Percentiles rank a stretch among this genome's conserved stretches.
Evolutionary conservation across 2,888 invertebrate species (phyloP).

Genomic region (Apotomis capreana): DNA sequence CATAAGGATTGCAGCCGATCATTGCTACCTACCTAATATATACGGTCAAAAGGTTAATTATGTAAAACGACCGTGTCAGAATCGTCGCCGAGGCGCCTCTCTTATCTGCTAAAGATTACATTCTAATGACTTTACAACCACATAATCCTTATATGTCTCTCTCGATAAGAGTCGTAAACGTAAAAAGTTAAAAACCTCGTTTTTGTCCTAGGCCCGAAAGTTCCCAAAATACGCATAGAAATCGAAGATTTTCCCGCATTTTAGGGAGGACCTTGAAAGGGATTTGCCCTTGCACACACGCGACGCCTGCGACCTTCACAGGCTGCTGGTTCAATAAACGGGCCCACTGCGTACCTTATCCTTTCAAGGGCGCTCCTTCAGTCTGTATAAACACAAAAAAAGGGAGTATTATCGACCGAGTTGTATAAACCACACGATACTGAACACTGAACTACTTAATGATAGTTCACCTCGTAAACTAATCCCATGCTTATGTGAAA

Average conservation of each 20-base stretch:
- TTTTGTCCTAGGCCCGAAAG: not conserved
- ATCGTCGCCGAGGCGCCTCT: constrained; percentile 46
- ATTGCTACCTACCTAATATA: not conserved
- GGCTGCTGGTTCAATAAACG: constrained; percentile 67
- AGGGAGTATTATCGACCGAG: constrained; percentile 50
- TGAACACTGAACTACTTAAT: not conserved
- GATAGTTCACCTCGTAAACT: constrained; percentile 5
- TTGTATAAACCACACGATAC: constrained; percentile 43
- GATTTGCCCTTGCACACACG: constrained; percentile 50
- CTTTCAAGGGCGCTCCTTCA: constrained; percentile 67
- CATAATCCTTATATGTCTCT: constrained; percentile 47
- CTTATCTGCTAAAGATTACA: constrained; percentile 52
- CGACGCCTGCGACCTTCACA: constrained; percentile 60
- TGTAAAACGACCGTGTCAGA: not conserved
- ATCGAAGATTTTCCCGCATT: constrained; percentile 28
- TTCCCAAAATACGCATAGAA: constrained; percentile 10
- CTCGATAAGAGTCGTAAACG: not conserved
- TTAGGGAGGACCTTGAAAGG: constrained; percentile 47
- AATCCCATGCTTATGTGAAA: constrained; percentile 18
- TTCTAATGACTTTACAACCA: constrained; percentile 42
- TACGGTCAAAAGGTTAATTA: not conserved
- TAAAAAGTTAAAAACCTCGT: not conserved
- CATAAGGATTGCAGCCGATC: not conserved
- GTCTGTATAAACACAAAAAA: constrained; percentile 51
- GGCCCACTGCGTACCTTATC: constrained; percentile 56